A percentile compares a stretch with the other conserved stretches of the same genome.
phyloP scores from a whole-genome alignment of 1,140 invertebrate species.

The Asobara japonica region DNA sequence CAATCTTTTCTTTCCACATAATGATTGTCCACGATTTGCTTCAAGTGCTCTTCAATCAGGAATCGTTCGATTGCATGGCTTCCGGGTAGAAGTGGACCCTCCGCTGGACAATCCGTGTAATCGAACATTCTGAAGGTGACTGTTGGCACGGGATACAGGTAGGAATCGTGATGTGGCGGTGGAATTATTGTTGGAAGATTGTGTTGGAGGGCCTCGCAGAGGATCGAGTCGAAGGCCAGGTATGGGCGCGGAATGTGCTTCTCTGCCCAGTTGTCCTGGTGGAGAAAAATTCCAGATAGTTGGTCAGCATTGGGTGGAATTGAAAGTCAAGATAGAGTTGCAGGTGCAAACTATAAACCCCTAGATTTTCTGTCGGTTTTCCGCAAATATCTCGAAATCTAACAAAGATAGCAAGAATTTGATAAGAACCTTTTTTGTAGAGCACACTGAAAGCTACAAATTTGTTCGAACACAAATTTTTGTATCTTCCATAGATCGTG shows the following conservation, averaged over 20 bases:
- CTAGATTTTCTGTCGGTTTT: too few species aligned
- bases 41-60: slow-evolving; percentile 96
- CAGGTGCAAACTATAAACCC: too few species aligned
- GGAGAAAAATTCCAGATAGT: too few species aligned
- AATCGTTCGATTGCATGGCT: slow-evolving; percentile 98
- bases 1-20: slow-evolving; percentile 92
- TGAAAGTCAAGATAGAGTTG: too few species aligned
- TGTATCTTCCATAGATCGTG: too few species aligned
- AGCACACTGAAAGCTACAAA: too few species aligned
- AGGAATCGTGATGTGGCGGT: slow-evolving; percentile 91
- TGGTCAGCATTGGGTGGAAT: too few species aligned
- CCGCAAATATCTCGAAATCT: too few species aligned
- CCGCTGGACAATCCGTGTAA: slow-evolving; percentile 95
- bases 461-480: too few species aligned
- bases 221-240: slow-evolving; percentile 91
- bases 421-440: too few species aligned
- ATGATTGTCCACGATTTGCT: slow-evolving; percentile 92
- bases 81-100: slow-evolving; percentile 85
- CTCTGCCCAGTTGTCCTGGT: slow-evolving; percentile 97
- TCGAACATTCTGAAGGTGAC: slow-evolving; percentile 97
- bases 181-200: slow-evolving; percentile 89
- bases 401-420: too few species aligned
- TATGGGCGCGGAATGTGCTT: slow-evolving; percentile 96
- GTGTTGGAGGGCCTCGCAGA: slow-evolving; percentile 96
- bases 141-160: slow-evolving; percentile 88